Conservation (phyloP, 2,113 vertebrate species). For the Chionomys nivalis region DNA sequence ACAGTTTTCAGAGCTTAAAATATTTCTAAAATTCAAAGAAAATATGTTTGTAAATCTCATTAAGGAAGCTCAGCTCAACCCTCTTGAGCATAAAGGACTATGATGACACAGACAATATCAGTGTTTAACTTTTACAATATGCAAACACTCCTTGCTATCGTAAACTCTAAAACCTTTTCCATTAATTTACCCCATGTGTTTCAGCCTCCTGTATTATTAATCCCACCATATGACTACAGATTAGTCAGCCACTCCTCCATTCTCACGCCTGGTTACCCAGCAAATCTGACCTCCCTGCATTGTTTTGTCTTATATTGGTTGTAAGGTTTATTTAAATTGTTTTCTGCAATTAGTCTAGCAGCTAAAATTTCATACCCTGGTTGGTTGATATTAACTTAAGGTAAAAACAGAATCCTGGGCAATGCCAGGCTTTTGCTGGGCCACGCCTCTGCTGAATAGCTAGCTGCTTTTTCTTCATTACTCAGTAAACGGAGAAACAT, state of each 20-base stretch:
- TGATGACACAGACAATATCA: constrained; percentile 34
- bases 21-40: constrained; percentile 13
- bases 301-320: constrained; percentile 7
- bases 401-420: constrained; percentile 50
- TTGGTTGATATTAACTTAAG: constrained; percentile 42
- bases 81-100: neutral
- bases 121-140: constrained; percentile 57
- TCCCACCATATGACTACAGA: constrained; percentile 59
- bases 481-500: neutral
- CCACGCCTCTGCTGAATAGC: neutral
- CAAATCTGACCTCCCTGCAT: constrained; percentile 42
- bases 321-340: constrained; percentile 42
- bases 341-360: constrained; percentile 6
- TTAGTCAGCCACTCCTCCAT: constrained; percentile 59
- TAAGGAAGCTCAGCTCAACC: constrained; percentile 1
- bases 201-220: constrained; percentile 56
- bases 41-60: neutral
- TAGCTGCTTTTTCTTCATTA: neutral
- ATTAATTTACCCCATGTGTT: constrained; percentile 44
- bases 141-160: neutral
- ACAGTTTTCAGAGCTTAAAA: neutral
- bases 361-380: constrained; percentile 25
- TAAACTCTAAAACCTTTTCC: constrained; percentile 45
- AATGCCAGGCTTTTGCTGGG: neutral
- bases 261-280: constrained; percentile 43